Base-by-base conservation (phyloP, 2,797 vertebrate species). In the Mionectes olivaceus region DNA sequence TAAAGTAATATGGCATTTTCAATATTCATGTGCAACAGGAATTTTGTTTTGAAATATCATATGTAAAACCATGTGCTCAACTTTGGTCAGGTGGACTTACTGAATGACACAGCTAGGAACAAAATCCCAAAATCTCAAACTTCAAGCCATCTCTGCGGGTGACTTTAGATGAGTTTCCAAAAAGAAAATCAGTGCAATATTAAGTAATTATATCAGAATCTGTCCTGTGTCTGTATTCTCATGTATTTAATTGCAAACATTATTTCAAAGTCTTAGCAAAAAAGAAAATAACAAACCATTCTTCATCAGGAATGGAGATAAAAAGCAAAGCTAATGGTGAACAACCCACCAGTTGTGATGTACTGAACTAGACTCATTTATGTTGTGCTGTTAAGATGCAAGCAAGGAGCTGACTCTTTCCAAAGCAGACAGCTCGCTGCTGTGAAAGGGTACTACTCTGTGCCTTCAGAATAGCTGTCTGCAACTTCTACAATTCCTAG, bases 351-450 rank as follows among this genome's bases (percentile, higher is more conserved):
- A 52, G 35, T 3, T 61, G 65, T 43, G 37, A 56, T 3, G 23
- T 19, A 11, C 17, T 12, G 83, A 49, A 33, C 25, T 71, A 63
- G 30, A 50, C 28, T 70, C 24, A 9, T 9, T 52, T 52, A 10
- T 22, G 12, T 8, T 56, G 49, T 6, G 23, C 53, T 57, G 18
- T 27, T 75, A 43, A n/a, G 37, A 19, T 0, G 0, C 2, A 5
- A 70, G 67, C 25, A 33, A 3, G 8, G 46, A 64, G 65, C 53
- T 11, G 21, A 92, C 57, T 18, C 52, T 80, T 47, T 37, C 49
- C 41, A 50, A 43, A 65, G 41, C 50, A 19, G 33, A 22, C 17
- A 27, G 35, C 22, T 19, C 21, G 7, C 46, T 68, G 60, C 73
- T 78, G 50, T 24, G 33, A 27, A 57, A 59, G 46, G 41, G 12